Percentiles rank a stretch among this genome's conserved stretches.
Evolutionary conservation across 2,113 vertebrate genomes (phyloP).

Genomic region (Cavia aperea): DNA sequence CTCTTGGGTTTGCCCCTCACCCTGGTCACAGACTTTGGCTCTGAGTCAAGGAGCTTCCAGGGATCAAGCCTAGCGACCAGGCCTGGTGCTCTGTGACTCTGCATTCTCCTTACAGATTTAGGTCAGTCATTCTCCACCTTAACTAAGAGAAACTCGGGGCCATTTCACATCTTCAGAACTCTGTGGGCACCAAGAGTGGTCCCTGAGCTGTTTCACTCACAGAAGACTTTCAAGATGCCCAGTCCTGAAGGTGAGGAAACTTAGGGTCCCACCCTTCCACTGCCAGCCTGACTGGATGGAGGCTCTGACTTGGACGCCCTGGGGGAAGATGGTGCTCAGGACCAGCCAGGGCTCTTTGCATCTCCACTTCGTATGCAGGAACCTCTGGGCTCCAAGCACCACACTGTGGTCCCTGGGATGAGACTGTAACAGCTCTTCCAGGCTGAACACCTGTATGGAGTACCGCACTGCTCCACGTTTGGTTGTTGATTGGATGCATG

Average conservation of each 20-base stretch:
- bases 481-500: not conserved
- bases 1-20: not conserved
- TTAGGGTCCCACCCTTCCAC: not conserved
- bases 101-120: not conserved
- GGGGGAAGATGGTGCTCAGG: not conserved
- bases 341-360: not conserved
- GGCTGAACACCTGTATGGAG: not conserved
- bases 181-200: not conserved
- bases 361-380: not conserved
- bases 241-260: not conserved
- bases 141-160: not conserved
- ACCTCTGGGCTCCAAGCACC: not conserved
- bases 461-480: not conserved
- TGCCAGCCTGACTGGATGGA: not conserved
- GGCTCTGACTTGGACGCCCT: not conserved
- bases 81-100: not conserved
- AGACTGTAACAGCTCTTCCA: not conserved
- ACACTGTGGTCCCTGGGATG: conserved; percentile 44
- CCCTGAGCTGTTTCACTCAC: not conserved
- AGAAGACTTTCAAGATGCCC: not conserved
- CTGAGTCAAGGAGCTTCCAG: not conserved
- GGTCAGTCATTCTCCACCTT: not conserved
- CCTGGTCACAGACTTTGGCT: not conserved
- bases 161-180: not conserved
- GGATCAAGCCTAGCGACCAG: not conserved